phyloP scores from a whole-genome alignment of 2,888 invertebrate species.

The Colletes collaris region DNA sequence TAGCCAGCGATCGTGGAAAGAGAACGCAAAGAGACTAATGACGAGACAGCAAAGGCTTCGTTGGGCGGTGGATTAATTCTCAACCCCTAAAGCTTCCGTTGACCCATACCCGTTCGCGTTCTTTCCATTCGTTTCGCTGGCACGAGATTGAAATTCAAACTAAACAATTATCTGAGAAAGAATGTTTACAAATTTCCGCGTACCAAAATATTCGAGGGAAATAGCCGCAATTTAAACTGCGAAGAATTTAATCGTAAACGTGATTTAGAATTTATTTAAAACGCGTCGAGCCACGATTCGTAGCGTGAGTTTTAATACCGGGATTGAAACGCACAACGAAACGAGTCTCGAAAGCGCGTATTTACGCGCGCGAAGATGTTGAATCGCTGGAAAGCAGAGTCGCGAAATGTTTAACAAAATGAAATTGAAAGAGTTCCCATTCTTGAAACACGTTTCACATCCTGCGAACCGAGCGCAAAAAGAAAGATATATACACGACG shows the following conservation, averaged over 20 bases:
- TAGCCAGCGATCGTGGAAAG: constrained; percentile 1
- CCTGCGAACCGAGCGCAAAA: neutral
- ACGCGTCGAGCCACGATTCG: too few relatives aligned
- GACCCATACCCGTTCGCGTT: constrained; percentile 5
- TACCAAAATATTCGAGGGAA: too few relatives aligned
- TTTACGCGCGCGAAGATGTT: neutral
- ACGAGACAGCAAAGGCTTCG: constrained; percentile 16
- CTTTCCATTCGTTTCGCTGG: neutral
- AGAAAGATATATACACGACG: neutral
- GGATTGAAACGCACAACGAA: too few relatives aligned
- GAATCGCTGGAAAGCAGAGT: too few relatives aligned
- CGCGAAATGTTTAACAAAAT: neutral
- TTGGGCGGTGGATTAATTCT: constrained; percentile 36
- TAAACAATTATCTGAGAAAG: neutral
- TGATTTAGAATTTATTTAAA: too few relatives aligned
- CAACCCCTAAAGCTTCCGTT: constrained; percentile 44
- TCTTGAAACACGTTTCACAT: neutral
- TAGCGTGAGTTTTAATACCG: too few relatives aligned
- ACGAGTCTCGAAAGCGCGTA: too few relatives aligned
- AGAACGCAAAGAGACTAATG: constrained; percentile 18
- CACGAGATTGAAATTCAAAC: neutral
- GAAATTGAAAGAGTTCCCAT: neutral
- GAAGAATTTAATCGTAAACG: too few relatives aligned
- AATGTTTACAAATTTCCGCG: too few relatives aligned
- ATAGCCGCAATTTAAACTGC: too few relatives aligned